Percentiles rank a stretch among this genome's conserved stretches.
These are phyloP conservation scores for Perca fluviatilis DNA, from an alignment of 2,113 vertebrate species.

Conservation along the genomic window DNA sequence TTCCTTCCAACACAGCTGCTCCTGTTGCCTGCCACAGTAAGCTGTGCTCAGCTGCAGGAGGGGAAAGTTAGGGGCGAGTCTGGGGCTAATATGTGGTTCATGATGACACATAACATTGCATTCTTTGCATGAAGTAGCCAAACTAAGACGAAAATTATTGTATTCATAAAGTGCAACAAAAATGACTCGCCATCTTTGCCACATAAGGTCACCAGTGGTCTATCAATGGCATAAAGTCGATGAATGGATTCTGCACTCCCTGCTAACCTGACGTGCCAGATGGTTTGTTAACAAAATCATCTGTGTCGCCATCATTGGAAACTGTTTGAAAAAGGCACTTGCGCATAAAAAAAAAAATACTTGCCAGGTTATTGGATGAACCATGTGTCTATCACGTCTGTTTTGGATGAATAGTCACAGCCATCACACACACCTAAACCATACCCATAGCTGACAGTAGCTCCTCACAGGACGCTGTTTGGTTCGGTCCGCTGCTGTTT, in stretches of 20 bases:
- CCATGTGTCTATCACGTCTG: too few species aligned
- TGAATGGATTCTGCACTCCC: background rate
- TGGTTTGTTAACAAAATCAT: too few species aligned
- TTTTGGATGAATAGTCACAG: too few species aligned
- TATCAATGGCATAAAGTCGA: background rate
- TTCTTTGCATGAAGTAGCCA: slow-evolving; percentile 27
- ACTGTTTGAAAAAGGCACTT: too few species aligned
- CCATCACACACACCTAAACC: too few species aligned
- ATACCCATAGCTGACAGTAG: too few species aligned
- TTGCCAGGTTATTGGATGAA: too few species aligned
- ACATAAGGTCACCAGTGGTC: slow-evolving; percentile 11
- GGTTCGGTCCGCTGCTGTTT: too few species aligned
- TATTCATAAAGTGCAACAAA: slow-evolving; percentile 15
- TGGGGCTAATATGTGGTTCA: slow-evolving; percentile 51
- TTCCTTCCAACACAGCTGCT: slow-evolving; percentile 48
- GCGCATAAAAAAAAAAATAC: too few species aligned
- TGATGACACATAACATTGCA: slow-evolving; percentile 47
- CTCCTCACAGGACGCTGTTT: too few species aligned
- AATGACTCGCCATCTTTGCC: background rate
- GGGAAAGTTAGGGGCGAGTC: slow-evolving; percentile 58
- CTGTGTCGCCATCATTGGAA: too few species aligned
- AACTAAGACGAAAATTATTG: slow-evolving; percentile 16
- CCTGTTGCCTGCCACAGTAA: slow-evolving; percentile 27
- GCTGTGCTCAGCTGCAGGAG: slow-evolving; percentile 50
- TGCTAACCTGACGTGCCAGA: background rate